phyloP scores from a whole-genome alignment of 2,888 invertebrate genomes.

The Diaprepes abbreviatus region DNA sequence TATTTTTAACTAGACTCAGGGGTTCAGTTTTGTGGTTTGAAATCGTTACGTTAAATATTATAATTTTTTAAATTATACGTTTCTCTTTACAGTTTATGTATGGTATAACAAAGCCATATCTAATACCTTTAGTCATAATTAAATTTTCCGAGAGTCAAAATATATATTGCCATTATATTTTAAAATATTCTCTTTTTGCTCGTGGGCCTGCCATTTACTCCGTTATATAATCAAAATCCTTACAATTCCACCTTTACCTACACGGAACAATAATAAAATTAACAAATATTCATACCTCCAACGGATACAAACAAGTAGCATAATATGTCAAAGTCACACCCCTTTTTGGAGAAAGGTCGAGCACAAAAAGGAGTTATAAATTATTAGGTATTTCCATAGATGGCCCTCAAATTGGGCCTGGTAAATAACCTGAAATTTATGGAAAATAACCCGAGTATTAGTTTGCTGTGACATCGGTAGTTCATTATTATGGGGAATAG shows the following conservation, averaged over 20 bases:
- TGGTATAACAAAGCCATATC: no score
- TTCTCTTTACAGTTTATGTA: no score
- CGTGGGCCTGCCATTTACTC: no score
- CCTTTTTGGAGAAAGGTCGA: slow-evolving; percentile 6
- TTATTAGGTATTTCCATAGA: neutral
- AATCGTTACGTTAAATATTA: no score
- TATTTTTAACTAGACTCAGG: no score
- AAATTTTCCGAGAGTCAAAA: no score
- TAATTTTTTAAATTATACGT: no score
- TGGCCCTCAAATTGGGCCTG: neutral
- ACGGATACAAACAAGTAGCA: neutral
- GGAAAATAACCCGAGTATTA: slow-evolving; percentile 7
- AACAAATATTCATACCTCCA: neutral
- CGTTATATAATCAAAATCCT: neutral
- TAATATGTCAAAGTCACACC: slow-evolving; percentile 11
- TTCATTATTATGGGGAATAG: neutral
- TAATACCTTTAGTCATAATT: no score
- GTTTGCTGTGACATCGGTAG: neutral
- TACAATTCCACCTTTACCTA: neutral
- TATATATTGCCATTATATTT: no score
- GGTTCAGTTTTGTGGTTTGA: no score
- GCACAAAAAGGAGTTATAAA: slow-evolving; percentile 14
- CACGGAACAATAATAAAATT: neutral
- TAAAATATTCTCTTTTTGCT: no score
- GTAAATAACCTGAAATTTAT: slow-evolving; percentile 10